These are phyloP conservation scores for Acanthosepion lycidas DNA, from an alignment of 2,888 invertebrate species.

Conservation along the genomic window DNA sequence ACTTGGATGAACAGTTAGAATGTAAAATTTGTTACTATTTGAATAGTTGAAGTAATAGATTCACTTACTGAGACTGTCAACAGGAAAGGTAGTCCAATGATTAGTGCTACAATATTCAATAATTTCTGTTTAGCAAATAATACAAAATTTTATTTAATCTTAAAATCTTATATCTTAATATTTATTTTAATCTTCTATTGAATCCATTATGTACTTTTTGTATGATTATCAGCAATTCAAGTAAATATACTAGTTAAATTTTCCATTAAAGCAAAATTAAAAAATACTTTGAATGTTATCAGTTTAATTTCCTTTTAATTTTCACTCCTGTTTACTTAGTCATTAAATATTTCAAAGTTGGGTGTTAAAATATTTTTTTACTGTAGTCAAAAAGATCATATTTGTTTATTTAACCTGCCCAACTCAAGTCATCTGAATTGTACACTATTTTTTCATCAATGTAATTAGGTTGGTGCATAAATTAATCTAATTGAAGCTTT, in stretches of 20 bases:
- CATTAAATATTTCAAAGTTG: neutral
- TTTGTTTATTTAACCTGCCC: neutral
- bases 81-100: neutral
- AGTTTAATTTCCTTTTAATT: neutral
- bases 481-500: no score
- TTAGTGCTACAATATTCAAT: neutral
- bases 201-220: no score
- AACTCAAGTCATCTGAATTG: neutral
- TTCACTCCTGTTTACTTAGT: neutral
- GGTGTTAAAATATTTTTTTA: neutral
- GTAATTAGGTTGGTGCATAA: no score
- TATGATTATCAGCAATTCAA: no score
- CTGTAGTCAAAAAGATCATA: neutral
- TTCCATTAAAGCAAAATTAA: no score
- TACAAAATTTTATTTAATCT: no score
- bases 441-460: neutral
- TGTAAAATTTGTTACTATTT: neutral
- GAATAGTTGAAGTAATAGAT: neutral
- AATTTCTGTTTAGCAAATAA: neutral
- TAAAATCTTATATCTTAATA: no score
- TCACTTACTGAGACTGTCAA: neutral
- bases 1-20: neutral
- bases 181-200: no score
- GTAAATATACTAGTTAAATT: no score
- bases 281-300: neutral